Conservation (phyloP, 2,113 vertebrate genomes). For the Calypte anna region DNA sequence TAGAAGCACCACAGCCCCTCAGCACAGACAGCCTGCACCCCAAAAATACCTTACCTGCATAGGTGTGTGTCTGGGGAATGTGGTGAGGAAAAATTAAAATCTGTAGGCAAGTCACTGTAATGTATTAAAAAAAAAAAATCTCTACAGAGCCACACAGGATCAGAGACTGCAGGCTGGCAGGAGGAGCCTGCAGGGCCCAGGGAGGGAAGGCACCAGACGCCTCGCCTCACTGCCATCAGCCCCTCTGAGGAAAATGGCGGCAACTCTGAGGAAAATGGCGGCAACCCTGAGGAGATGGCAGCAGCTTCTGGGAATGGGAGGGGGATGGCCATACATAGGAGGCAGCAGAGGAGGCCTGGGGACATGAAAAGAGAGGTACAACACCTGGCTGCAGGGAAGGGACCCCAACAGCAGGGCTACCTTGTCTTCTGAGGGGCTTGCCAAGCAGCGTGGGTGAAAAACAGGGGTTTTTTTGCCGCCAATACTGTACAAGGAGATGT, state of each 20-base stretch:
- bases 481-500: fast-evolving
- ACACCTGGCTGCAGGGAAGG: background rate
- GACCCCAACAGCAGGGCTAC: background rate
- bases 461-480: background rate
- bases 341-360: background rate
- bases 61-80: background rate
- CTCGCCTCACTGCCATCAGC: fast-evolving
- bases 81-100: fast-evolving
- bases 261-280: too few relatives aligned
- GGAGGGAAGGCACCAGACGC: fast-evolving
- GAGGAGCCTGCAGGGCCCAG: too few relatives aligned
- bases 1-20: background rate
- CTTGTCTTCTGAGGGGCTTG: background rate
- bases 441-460: fast-evolving
- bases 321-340: fast-evolving
- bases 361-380: fast-evolving
- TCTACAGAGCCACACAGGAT: background rate
- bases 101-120: background rate
- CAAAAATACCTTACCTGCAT: fast-evolving
- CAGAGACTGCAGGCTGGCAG: background rate
- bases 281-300: too few relatives aligned
- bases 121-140: too few relatives aligned
- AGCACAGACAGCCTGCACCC: background rate
- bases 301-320: background rate
- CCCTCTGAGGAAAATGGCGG: background rate